These are phyloP conservation scores for Melopsittacus undulatus DNA, from an alignment of 2,797 vertebrate species.

Conservation along the genomic window DNA sequence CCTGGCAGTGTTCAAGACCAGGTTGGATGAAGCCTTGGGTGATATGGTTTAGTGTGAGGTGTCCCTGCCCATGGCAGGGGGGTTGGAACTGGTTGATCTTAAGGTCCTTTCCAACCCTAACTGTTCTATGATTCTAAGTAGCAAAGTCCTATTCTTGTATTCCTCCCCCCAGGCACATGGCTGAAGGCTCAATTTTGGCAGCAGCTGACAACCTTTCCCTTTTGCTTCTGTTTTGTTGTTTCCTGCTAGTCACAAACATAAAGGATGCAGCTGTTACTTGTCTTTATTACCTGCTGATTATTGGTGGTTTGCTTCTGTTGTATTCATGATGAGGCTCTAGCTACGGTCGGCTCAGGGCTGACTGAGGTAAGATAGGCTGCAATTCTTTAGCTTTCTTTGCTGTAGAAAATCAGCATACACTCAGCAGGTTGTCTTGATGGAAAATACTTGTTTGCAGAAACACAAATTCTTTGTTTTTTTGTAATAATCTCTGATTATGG, in stretches of 20 bases:
- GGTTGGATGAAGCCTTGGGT: no score
- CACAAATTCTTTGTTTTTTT: neutral
- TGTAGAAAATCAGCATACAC: neutral
- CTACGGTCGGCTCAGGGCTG: fast-evolving
- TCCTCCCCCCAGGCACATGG: neutral
- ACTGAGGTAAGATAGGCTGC: neutral
- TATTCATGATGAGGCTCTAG: neutral
- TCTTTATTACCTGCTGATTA: neutral
- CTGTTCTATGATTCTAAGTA: neutral
- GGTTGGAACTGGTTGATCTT: no score
- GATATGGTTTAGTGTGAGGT: no score
- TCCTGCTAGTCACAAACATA: neutral
- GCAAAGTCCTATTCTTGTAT: neutral
- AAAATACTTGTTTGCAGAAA: neutral
- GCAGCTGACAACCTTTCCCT: neutral
- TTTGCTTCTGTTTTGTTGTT: neutral
- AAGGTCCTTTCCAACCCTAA: no score
- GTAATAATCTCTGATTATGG: neutral
- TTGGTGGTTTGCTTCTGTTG: neutral
- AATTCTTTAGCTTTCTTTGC: neutral
- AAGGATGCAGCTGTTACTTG: neutral
- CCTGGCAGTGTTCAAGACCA: no score
- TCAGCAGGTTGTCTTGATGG: neutral
- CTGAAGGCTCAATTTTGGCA: neutral
- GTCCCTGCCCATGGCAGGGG: no score